Evolutionary conservation across 2,113 vertebrate species (phyloP).

Genomic region (Poeciliopsis retropinna): DNA sequence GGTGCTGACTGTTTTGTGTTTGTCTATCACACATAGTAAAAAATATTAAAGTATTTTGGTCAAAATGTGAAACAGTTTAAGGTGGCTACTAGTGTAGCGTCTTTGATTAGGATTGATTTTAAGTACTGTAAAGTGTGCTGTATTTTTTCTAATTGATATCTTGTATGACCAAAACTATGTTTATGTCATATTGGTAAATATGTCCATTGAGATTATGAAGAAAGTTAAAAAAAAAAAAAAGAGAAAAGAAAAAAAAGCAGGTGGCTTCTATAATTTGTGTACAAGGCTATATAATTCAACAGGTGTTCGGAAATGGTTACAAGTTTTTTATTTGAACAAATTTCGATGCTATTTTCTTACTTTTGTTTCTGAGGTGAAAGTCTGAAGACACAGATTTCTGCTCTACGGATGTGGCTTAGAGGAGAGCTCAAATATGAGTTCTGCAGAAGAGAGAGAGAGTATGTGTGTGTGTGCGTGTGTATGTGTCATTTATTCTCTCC

Average conservation of each 20-base stretch:
- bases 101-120: no score
- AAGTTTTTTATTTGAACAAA: not conserved
- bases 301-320: constrained; percentile 17
- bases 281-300: not conserved
- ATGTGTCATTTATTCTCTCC: constrained; percentile 15
- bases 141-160: no score
- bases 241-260: no score
- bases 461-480: constrained; percentile 51
- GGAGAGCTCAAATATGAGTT: not conserved
- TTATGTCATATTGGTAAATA: no score
- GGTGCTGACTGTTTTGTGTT: not conserved
- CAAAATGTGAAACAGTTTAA: no score
- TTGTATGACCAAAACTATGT: no score
- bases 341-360: constrained; percentile 25
- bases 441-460: constrained; percentile 18
- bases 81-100: no score
- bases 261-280: no score
- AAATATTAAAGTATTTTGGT: not conserved
- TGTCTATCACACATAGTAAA: not conserved
- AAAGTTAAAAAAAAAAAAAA: no score
- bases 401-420: constrained; percentile 54
- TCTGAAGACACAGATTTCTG: constrained; percentile 6
- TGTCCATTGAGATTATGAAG: no score
- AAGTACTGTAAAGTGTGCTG: no score
- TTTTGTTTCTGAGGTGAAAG: constrained; percentile 9